Evolutionary conservation across 2,888 invertebrate genomes (phyloP).

Genomic region (Tetanocera ferruginea): DNA sequence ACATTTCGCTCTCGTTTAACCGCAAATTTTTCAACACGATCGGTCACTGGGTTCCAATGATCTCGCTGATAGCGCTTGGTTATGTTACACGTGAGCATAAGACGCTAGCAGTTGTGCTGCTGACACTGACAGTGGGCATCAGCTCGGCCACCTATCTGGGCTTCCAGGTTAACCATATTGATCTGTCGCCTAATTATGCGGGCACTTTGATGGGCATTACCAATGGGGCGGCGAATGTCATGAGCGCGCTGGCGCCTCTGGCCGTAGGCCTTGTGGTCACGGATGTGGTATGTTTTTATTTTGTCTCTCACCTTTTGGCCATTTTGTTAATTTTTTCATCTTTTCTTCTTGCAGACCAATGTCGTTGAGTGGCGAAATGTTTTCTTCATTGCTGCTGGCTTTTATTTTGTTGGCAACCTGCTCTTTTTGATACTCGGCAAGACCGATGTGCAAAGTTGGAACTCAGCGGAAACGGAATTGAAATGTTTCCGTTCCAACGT

Average conservation of each 20-base stretch:
- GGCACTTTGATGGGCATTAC: conserved; percentile 89
- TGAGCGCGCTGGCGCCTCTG: conserved; percentile 83
- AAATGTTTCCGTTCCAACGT: conserved; percentile 44
- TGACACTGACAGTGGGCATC: conserved; percentile 81
- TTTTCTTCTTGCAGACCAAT: conserved; percentile 56
- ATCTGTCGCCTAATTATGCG: conserved; percentile 86
- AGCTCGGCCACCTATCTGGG: conserved; percentile 84
- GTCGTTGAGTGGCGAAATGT: conserved; percentile 72
- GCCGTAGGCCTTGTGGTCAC: conserved; percentile 78
- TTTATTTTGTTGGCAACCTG: conserved; percentile 73
- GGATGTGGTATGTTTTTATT: conserved; percentile 74
- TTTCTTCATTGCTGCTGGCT: conserved; percentile 72
- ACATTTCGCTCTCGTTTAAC: conserved; percentile 64
- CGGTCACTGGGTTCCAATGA: conserved; percentile 79
- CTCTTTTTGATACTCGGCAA: conserved; percentile 73
- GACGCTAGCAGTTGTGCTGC: conserved; percentile 74
- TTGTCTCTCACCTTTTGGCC: neutral
- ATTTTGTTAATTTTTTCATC: neutral
- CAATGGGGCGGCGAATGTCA: conserved; percentile 83
- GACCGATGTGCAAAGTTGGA: conserved; percentile 74
- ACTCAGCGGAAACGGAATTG: conserved; percentile 69
- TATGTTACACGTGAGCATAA: conserved; percentile 68
- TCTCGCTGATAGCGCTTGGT: conserved; percentile 76
- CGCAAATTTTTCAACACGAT: conserved; percentile 74
- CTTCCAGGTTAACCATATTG: conserved; percentile 87